These are phyloP conservation scores for Drosophila mimetica DNA, from an alignment of 2,888 invertebrate species.

Conservation along the genomic window DNA sequence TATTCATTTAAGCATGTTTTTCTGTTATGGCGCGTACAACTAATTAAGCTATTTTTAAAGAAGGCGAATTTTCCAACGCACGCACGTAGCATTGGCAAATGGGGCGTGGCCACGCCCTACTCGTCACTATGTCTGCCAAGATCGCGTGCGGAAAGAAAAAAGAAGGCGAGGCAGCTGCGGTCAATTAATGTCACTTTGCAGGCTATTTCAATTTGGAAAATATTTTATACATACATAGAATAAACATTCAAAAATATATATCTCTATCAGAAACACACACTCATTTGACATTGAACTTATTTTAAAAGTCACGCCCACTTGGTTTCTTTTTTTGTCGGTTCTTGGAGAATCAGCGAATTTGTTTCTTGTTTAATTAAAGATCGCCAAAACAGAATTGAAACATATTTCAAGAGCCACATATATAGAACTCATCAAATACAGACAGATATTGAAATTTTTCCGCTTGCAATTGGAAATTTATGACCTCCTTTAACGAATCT, in stretches of 20 bases:
- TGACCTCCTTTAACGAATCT: conserved; percentile 51
- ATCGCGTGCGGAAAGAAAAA: conserved; percentile 55
- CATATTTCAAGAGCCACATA: conserved; percentile 11
- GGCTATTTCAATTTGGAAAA: conserved; percentile 48
- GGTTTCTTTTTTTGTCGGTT: not conserved
- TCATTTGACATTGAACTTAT: conserved; percentile 39
- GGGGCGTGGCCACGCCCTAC: conserved; percentile 10
- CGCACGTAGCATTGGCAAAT: conserved; percentile 27
- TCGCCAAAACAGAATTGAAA: conserved; percentile 32
- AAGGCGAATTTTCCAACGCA: conserved; percentile 33
- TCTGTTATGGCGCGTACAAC: conserved; percentile 49
- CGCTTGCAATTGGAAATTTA: conserved; percentile 48
- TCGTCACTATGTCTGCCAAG: conserved; percentile 54
- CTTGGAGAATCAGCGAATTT: conserved; percentile 6
- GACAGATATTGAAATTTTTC: conserved; percentile 24
- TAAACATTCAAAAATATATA: conserved; percentile 6
- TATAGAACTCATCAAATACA: conserved; percentile 6
- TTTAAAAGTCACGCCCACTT: conserved; percentile 32
- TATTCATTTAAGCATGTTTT: conserved; percentile 46
- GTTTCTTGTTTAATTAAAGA: conserved; percentile 35
- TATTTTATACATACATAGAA: conserved; percentile 1
- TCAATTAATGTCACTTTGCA: conserved; percentile 71
- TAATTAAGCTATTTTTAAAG: conserved; percentile 74
- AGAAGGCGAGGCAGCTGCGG: conserved; percentile 54
- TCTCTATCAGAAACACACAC: conserved; percentile 15